Base-by-base conservation (phyloP, 2,113 vertebrate species). In the Sinocyclocheilus anophthalmus region DNA sequence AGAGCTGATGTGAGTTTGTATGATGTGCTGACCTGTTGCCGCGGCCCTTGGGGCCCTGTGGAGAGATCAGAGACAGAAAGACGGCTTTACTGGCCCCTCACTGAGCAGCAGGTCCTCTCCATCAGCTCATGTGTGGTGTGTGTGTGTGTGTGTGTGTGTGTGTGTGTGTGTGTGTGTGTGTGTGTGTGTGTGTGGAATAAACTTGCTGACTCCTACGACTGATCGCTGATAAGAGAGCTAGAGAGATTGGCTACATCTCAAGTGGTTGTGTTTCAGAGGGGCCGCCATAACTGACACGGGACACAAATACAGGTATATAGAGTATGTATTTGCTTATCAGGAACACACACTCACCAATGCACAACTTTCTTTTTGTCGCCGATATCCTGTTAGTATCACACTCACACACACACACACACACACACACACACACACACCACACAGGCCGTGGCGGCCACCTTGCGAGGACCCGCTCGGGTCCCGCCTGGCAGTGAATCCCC, bases 11-110 rank as follows among this genome's bases (percentile, higher is more conserved):
- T 37, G 20, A 24, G 85, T 42, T 26, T 37, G 26, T 91, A 88
- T 76, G 87, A 91, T 92, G 89, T 87, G 88, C 90, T 94, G 93
- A 93, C 93, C 94, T 93, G 92, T 91, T 94, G 92, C 92, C 89
- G 89, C 83, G 90, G 89, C 90, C 91, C 92, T 83, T 79, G 88
- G 92, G 92, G 91, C 90, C 91, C 87, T 90, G 89, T 93, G 92
- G 91, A 89, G 92, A 94, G 94, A 94, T 94, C 94, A 93, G 93
- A 93, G 90, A 81, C 83, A 92, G 90, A 92, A 90, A 90, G 69
- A 76, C 12, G 33, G 57, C 69, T 45, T 76, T 84, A 69, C 39
- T 59, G 69, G 70, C 77, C 67, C 18, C 87, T 48, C 30, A 81
- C 75, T 30, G 76, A 84, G 72, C 72, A 61, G 42, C 73, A 81